Evolutionary conservation across 2,888 invertebrate species (phyloP), one percentile per base, ranked within the genome.

Genomic region (Smittia sp.): DNA sequence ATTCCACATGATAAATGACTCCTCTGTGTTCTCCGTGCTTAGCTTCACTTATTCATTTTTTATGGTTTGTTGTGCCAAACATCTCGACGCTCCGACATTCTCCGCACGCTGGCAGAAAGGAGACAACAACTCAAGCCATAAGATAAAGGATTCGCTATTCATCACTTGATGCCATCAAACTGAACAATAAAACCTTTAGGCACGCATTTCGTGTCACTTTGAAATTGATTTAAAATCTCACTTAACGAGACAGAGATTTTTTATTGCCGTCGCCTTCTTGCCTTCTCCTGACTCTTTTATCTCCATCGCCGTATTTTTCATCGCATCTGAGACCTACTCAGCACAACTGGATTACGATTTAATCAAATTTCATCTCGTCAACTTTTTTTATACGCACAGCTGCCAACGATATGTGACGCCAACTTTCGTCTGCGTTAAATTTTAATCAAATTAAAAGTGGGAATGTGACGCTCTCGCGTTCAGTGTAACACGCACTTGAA

Each of bases 1-100:
- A 67, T 67, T 67, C 41, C 18, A 20, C 18, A 67, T 67, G 67
- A 67, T 67, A 67, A 67, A 67, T 67, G 67, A 67, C 46, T 39
- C 24, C 15, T 18, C 38, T 32, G 18, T 66, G 15, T 32, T 32
- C 32, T 32, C 32, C 46, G 46, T 46, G 46, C 15, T 46, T 46
- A 46, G 46, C 46, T 15, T 46, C 46, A 46, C 46, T 46, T 46
- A 46, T 46, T 46, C 46, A 46, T 46, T n/a, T 46, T 46, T 46
- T 46, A 46, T n/a, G 46, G 46, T 46, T 46, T 46, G 11, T 46
- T 46, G 46, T 46, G 46, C 15, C 46, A n/a, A n/a, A 46, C 46
- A 2, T 46, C n/a, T 46, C 46, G n/a, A n/a, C n/a, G n/a, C n/a
- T n/a, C n/a, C n/a, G n/a, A 32, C 32, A 32, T 46, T 46, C 15